Evolutionary conservation across 2,888 invertebrate genomes (phyloP).

Genomic region (Neoascia interrupta): DNA sequence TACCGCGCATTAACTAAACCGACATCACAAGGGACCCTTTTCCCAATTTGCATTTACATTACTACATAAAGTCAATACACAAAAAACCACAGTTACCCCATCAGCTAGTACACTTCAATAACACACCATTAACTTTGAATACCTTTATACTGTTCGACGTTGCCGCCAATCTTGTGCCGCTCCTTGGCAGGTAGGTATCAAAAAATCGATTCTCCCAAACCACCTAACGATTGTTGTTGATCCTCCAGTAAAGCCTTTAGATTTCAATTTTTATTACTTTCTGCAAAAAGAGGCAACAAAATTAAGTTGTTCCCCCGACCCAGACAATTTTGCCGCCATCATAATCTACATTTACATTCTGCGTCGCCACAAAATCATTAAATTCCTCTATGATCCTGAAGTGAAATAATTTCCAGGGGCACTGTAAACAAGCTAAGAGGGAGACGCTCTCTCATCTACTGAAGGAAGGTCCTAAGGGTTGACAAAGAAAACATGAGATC

Average conservation of each 20-base stretch:
- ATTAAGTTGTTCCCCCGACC: constrained; percentile 1
- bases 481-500: constrained; percentile 36
- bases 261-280: constrained; percentile 50
- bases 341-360: constrained; percentile 10
- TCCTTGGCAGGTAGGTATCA: constrained; percentile 7
- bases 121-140: constrained; percentile 41
- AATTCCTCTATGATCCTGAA: constrained; percentile 41
- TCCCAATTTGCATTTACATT: constrained; percentile 43
- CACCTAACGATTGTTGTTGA: not conserved
- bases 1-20: too few species aligned
- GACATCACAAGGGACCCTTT: not conserved
- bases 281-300: constrained; percentile 19
- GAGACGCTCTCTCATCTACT: not conserved
- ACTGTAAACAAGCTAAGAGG: constrained; percentile 11
- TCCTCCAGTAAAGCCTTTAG: constrained; percentile 9
- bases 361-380: constrained; percentile 46
- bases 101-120: constrained; percentile 22
- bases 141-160: constrained; percentile 5
- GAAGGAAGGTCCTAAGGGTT: not conserved
- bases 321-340: not conserved
- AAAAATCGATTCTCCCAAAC: constrained; percentile 6
- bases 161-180: not conserved
- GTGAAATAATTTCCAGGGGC: constrained; percentile 23
- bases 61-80: constrained; percentile 8
- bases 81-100: not conserved